Base-by-base conservation (phyloP, 2,888 invertebrate genomes). In the Buathra laborator region DNA sequence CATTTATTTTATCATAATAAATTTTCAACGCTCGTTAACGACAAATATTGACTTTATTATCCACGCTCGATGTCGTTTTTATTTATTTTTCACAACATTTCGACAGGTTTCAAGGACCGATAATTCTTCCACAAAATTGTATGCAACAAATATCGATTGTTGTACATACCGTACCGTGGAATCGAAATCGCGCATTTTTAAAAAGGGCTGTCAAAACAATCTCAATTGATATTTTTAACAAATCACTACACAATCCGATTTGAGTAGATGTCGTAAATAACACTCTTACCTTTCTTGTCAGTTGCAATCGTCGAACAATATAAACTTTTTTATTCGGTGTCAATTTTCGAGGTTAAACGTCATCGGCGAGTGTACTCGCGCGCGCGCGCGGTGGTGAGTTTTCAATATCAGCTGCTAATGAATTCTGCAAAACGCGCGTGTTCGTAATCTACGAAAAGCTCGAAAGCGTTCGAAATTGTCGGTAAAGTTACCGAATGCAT, bases 321-420 rank as follows among this genome's bases (percentile, higher is more conserved):
- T 37, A 77, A 37, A 56, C 2, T 46, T 19, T 70, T n/a, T n/a
- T 44, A 62, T 51, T n/a, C 44, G 48, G 51, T 79, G 51, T 79
- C 24, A 74, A 48, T 62, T 59, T 72, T 72, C 29, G 76, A 84
- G 84, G 80, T 84, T 84, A 84, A 66, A 83, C 67, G 71, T 84
- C 84, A 80, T 80, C 46, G 74, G 67, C 56, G 74, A 81, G 46
- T 67, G 3, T 14, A 59, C 32, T 56, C 10, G 53, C 37, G 24
- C 19, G 19, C 37, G 24, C 19, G 19, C 24, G 24, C 24, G 24
- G 1, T 24, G 37, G 37, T 9, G 37, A 37, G 37, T 37, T 37
- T 37, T 37, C 37, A 37, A 37, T 37, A 37, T 37, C 37, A 37
- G 37, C 37, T 37, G 37, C 37, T 37, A 37, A 37, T 37, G 37